phyloP scores from a whole-genome alignment of 2,888 invertebrate genomes.

The Neoitamus cyanurus region DNA sequence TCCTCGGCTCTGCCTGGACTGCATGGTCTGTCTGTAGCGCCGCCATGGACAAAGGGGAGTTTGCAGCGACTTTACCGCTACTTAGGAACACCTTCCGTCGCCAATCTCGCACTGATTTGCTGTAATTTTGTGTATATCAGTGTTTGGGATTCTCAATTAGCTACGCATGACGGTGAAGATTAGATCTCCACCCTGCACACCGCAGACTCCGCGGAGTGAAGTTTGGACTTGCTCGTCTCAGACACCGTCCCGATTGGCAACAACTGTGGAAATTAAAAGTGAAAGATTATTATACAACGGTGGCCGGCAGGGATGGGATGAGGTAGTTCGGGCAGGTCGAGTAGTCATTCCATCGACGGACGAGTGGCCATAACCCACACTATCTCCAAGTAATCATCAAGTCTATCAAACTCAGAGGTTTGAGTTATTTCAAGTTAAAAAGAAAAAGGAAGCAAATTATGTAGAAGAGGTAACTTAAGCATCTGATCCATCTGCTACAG shows the following conservation, averaged over 20 bases:
- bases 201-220: not conserved
- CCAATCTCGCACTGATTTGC: constrained; percentile 19
- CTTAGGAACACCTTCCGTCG: constrained; percentile 28
- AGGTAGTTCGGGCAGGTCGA: not conserved
- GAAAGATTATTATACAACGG: constrained; percentile 6
- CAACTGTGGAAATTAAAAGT: constrained; percentile 39
- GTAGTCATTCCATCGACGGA: not conserved
- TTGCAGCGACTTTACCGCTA: constrained; percentile 37
- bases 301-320: not conserved
- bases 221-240: not conserved
- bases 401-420: too few species aligned
- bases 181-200: not conserved
- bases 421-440: too few species aligned
- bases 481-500: too few species aligned
- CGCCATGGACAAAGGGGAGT: not conserved
- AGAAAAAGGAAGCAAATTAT: too few species aligned
- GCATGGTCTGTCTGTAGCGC: not conserved
- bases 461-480: too few species aligned
- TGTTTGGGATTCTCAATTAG: constrained; percentile 42
- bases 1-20: not conserved
- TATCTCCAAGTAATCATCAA: not conserved
- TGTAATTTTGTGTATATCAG: constrained; percentile 29
- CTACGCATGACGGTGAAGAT: constrained; percentile 30
- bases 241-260: not conserved
- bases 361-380: not conserved